Evolutionary conservation across 64 coral and sea anemone species (phyloP), one percentile per base, ranked within the genome.

Genomic region (Actinia equina): DNA sequence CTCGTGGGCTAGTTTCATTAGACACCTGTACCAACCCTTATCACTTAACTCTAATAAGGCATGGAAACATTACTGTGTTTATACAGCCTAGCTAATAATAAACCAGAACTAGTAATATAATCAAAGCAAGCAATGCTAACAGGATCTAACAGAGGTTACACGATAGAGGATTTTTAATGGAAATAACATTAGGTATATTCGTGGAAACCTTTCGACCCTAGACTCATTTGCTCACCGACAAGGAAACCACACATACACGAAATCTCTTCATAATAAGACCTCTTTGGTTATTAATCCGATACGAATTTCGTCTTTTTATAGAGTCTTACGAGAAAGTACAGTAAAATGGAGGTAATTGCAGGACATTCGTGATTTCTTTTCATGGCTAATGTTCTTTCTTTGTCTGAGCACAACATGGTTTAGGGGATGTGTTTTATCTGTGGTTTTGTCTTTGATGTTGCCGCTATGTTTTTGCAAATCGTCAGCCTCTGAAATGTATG

Each of bases 381-480:
- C 25, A 30, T 74, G 4, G 26, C 69, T 74, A 74, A 74, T 74
- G 69, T 74, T 41, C 26, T 17, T 81, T 43, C 27, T 81, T 81
- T 81, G 78, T 81, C 78, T 81, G 15, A 49, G 6, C 3, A 3
- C 19, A 51, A 49, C 78, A 44, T 49, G 78, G n/a, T 81, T 81
- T 49, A 52, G 44, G 78, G 45, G 78, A 22, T 17, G 45, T n/a
- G 20, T 16, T 49, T 52, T 81, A 81, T 81, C 78, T 85, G 83
- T 85, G 83, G 83, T 85, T 43, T 58, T 4, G 83, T 44, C 56
- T 85, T 85, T 85, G 83, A 85, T 60, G 83, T 85, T 12, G 25
- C 83, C 83, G 83, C 83, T 5, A 4, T 85, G 83, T 85, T 85
- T 85, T 55, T 60, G 83, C 49, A 62, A 85, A 85, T 58, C n/a